phyloP scores from a whole-genome alignment of 2,888 invertebrate species.

The Andrena camellia region DNA sequence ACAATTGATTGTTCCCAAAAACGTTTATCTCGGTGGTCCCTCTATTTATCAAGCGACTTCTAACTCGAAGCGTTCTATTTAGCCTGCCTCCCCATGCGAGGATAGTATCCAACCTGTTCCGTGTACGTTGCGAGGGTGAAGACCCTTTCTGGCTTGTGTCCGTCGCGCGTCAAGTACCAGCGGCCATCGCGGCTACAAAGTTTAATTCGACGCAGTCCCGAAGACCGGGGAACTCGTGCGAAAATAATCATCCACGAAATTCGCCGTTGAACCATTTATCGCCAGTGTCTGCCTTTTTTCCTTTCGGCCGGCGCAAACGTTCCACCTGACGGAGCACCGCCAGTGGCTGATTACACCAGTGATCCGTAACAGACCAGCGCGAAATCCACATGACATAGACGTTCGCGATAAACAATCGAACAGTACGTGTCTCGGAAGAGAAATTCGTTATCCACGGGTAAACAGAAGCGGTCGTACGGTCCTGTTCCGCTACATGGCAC shows the following conservation, averaged over 20 bases:
- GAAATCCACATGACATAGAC: not conserved
- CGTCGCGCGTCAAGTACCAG: constrained; percentile 32
- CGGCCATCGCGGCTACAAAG: constrained; percentile 15
- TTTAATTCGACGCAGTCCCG: constrained; percentile 28
- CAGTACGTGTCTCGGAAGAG: not conserved
- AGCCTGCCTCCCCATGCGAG: constrained; percentile 25
- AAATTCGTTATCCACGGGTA: constrained; percentile 42
- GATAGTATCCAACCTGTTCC: constrained; percentile 50
- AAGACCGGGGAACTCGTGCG: constrained; percentile 16
- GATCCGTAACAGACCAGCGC: not conserved
- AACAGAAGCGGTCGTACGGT: constrained; percentile 66
- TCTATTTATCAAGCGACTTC: constrained; percentile 30
- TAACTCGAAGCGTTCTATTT: constrained; percentile 31
- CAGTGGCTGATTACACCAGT: not conserved
- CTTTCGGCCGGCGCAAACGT: too few relatives aligned
- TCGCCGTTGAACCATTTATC: constrained; percentile 49
- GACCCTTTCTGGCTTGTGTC: constrained; percentile 57
- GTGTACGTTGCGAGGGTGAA: constrained; percentile 45
- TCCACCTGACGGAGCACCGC: not conserved
- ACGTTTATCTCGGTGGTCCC: constrained; percentile 2
- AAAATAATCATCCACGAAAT: constrained; percentile 51
- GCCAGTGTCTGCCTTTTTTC: constrained; percentile 6
- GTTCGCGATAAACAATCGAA: not conserved
- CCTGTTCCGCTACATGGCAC: constrained; percentile 76
- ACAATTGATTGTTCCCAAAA: constrained; percentile 6